A percentile compares a stretch with the other conserved stretches of the same genome.
Evolutionary conservation across 2,797 vertebrate species (phyloP).

Genomic region (Oreortyx pictus): DNA sequence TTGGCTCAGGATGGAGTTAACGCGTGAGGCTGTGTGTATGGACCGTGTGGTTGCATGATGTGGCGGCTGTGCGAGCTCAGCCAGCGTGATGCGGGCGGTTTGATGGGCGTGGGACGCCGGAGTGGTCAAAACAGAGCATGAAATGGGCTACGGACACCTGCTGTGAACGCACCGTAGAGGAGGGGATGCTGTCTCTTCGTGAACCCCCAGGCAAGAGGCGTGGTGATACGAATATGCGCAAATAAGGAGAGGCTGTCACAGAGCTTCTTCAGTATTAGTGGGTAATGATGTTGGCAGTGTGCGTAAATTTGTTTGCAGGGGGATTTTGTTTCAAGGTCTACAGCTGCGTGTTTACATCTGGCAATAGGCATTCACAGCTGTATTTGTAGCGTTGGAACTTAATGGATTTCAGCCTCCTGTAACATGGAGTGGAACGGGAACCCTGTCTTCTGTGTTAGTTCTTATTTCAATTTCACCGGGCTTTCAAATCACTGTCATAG

Average conservation of each 20-base stretch:
- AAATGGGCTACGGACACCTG: not conserved
- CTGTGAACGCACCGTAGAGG: fast-evolving
- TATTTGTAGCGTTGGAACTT: not conserved
- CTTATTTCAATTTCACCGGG: not conserved
- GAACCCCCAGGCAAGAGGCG: fast-evolving
- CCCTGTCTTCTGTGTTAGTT: not conserved
- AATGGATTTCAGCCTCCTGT: not conserved
- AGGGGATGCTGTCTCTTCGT: not conserved
- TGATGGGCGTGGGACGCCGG: not conserved
- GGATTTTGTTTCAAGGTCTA: not conserved
- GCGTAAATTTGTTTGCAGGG: not conserved
- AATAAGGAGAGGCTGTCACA: fast-evolving
- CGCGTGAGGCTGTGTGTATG: fast-evolving
- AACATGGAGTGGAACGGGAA: fast-evolving
- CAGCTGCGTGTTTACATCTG: not conserved
- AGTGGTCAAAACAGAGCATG: not conserved
- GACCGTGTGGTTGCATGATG: fast-evolving
- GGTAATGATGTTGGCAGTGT: not conserved
- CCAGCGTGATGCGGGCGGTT: not conserved
- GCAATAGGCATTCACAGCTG: not conserved
- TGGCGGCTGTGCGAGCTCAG: not conserved
- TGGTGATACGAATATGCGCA: not conserved
- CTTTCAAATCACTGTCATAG: not conserved
- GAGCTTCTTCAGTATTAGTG: not conserved
- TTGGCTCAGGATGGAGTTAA: not conserved